phyloP scores from a whole-genome alignment of 2,797 vertebrate genomes.

The Silurus lanzhouensis region DNA sequence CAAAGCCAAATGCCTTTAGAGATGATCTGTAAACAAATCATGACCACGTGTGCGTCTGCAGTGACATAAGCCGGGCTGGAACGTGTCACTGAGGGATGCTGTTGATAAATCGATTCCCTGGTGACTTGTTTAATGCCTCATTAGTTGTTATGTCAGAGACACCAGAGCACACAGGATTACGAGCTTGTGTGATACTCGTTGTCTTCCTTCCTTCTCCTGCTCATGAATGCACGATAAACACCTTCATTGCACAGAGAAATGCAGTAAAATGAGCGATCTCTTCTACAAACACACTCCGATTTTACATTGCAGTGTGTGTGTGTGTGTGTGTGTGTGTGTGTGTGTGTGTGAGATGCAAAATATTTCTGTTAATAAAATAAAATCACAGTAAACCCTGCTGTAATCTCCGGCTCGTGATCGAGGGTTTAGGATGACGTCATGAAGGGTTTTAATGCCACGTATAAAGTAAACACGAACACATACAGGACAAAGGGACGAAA shows the following conservation, averaged over 20 bases:
- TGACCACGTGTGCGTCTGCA: background rate
- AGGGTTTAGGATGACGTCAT: background rate
- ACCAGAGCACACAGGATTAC: background rate
- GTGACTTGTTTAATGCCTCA: constrained; percentile 17
- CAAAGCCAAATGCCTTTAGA: background rate
- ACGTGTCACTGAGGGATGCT: background rate
- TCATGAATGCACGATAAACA: background rate
- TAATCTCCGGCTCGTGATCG: background rate
- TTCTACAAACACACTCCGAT: background rate
- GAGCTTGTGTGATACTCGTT: background rate
- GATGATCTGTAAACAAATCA: background rate
- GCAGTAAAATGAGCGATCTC: background rate
- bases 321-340: background rate
- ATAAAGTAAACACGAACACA: background rate
- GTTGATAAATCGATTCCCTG: background rate
- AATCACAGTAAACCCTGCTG: background rate
- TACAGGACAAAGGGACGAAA: background rate
- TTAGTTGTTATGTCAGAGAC: constrained; percentile 17
- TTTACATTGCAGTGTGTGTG: background rate
- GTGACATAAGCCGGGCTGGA: background rate
- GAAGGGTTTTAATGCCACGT: background rate
- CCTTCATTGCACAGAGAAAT: background rate
- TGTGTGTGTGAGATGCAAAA: background rate
- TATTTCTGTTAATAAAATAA: background rate
- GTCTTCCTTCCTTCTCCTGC: background rate